These are phyloP conservation scores for Urophycis tenuis DNA, from an alignment of 2,797 vertebrate genomes.

Conservation along the genomic window DNA sequence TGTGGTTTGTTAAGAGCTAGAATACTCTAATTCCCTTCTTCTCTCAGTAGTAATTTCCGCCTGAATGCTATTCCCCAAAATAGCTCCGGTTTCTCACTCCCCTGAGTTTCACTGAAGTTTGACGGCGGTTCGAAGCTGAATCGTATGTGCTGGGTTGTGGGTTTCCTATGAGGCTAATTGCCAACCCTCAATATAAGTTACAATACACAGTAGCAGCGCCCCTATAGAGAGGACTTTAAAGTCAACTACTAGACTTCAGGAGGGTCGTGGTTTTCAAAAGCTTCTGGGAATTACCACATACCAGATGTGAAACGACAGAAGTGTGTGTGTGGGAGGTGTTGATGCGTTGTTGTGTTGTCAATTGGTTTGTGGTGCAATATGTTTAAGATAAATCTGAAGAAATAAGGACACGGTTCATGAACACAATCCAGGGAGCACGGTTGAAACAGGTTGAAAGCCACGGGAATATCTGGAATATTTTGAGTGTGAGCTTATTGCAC, in stretches of 20 bases:
- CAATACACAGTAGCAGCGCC: not conserved
- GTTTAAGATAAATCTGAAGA: not conserved
- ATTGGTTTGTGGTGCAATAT: not conserved
- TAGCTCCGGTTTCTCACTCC: not conserved
- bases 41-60: not conserved
- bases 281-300: not conserved
- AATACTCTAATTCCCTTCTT: not conserved
- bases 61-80: slow-evolving; percentile 1
- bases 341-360: slow-evolving; percentile 14
- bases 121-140: not conserved
- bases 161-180: not conserved
- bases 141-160: not conserved
- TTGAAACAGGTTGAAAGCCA: not conserved
- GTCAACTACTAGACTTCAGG: not conserved
- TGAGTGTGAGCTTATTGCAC: not conserved
- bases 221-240: not conserved
- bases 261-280: not conserved
- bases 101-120: not conserved
- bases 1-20: not conserved
- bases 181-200: not conserved
- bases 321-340: not conserved
- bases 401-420: not conserved
- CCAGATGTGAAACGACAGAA: not conserved
- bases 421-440: not conserved
- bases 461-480: too few species aligned